Base-by-base conservation (phyloP, 2,113 vertebrate genomes). In the Melanostigma gelatinosum region DNA sequence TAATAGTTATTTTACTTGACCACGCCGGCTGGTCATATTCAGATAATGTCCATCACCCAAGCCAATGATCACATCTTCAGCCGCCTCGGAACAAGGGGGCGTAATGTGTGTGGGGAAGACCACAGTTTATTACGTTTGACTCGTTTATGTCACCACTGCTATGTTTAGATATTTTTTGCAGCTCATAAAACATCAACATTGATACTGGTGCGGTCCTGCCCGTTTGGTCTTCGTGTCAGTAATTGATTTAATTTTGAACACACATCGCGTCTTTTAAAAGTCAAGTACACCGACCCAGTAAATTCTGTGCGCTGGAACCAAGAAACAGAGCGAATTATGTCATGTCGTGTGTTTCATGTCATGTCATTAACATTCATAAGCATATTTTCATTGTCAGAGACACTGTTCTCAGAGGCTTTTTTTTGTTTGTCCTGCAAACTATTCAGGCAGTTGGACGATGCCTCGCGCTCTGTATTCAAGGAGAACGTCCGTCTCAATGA, bases 401-500 rank as follows among this genome's bases (percentile, higher is more conserved):
- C n/a, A 34, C 0, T 40, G 61, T 63, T 65, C 18, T 82, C 22
- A 29, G n/a, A 34, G 40, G 22, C 34, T 50, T 16, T 50, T 55
- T 79, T 57, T 82, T 46, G 40, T 89, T 78, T 87, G 40, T 65
- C 18, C 54, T 79, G 27, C 27, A 6, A 66, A 86, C 27, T 78
- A 50, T 89, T 71, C 85, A 98, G 97, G 82, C 95, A 96, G 84
- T 72, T 97, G 91, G 95, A 97, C 27, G 91, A 87, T 18, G 89
- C 92, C 44, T 94, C 94, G 15, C 95, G 91, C 84, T 90, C 93
- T 7, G 94, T 96, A 80, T 96, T 96, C 89, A 96, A 94, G 91
- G 95, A 97, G 85, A 97, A 95, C 13, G 70, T 96, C 65, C 91
- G 86, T 77, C 94, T 97, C 79, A 96, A 85, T 2, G 93, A 95